A percentile compares a stretch with the other conserved stretches of the same genome.
phyloP scores from a whole-genome alignment of 2,797 vertebrate genomes.

The Sebastes vulpes region DNA sequence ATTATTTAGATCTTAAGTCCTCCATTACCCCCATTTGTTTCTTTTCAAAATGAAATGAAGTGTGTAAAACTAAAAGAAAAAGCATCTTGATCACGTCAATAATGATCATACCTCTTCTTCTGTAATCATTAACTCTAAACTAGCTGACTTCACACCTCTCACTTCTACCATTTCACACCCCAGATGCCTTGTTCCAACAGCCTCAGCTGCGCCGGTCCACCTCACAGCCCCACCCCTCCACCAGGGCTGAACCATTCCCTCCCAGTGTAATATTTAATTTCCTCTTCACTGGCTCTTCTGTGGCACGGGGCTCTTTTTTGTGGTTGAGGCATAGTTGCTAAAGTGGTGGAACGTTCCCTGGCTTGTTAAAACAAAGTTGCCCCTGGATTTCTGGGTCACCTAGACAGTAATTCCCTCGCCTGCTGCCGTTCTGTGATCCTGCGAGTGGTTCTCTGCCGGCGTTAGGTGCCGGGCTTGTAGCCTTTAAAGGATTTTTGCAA shows the following conservation, averaged over 20 bases:
- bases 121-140: conserved; percentile 54
- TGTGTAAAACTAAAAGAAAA: conserved; percentile 54
- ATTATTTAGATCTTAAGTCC: not conserved
- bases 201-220: conserved; percentile 36
- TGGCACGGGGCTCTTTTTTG: conserved; percentile 82
- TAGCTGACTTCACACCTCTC: conserved; percentile 40
- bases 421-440: conserved; percentile 75
- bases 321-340: conserved; percentile 80
- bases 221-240: conserved; percentile 38
- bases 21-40: conserved; percentile 3
- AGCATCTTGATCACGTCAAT: conserved; percentile 67
- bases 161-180: conserved; percentile 51
- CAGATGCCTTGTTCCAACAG: conserved; percentile 45
- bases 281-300: conserved; percentile 80
- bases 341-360: conserved; percentile 84
- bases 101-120: conserved; percentile 67
- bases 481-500: conserved; percentile 35
- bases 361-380: conserved; percentile 90
- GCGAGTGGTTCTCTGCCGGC: conserved; percentile 52
- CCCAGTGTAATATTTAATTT: conserved; percentile 88
- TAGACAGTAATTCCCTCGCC: conserved; percentile 82
- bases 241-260: conserved; percentile 74
- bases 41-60: conserved; percentile 64
- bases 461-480: conserved; percentile 51
- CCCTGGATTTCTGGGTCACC: conserved; percentile 88